Evolutionary conservation across 2,113 vertebrate species (phyloP).

Genomic region (Lampris incognitus): DNA sequence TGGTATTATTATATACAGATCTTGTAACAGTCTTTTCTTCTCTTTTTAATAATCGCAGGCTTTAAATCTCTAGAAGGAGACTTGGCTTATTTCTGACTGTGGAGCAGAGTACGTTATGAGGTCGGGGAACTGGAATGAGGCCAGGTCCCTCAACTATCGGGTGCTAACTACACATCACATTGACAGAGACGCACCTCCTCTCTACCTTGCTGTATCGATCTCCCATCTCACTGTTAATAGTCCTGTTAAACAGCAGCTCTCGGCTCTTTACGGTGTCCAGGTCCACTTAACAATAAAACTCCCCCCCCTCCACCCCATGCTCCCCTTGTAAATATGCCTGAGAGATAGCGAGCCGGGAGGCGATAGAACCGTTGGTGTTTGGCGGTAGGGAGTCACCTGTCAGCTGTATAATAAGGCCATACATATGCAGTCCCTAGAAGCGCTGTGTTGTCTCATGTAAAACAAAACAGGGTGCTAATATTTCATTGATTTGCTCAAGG

Average conservation of each 20-base stretch:
- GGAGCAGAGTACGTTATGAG: conserved; percentile 71
- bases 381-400: conserved; percentile 20
- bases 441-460: conserved; percentile 12
- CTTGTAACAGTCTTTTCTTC: neutral
- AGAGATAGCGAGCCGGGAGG: conserved; percentile 41
- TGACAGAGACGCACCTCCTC: conserved; percentile 84
- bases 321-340: conserved; percentile 52
- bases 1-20: conserved; percentile 24
- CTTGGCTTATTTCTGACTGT: conserved; percentile 70
- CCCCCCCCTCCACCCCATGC: conserved; percentile 59
- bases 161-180: conserved; percentile 84
- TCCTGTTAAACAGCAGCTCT: conserved; percentile 87
- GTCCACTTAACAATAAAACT: conserved; percentile 89
- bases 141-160: conserved; percentile 78
- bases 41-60: conserved; percentile 53
- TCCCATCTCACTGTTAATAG: conserved; percentile 87
- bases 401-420: conserved; percentile 15
- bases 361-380: conserved; percentile 21
- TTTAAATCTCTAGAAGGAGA: conserved; percentile 42
- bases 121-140: conserved; percentile 71
- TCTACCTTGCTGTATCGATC: conserved; percentile 87
- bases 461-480: neutral
- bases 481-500: conserved; percentile 12
- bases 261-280: conserved; percentile 87
- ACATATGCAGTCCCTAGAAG: conserved; percentile 27